Evolutionary conservation across 2,888 invertebrate genomes (phyloP), one percentile per base, ranked within the genome.

Genomic region (Apeira syringaria): DNA sequence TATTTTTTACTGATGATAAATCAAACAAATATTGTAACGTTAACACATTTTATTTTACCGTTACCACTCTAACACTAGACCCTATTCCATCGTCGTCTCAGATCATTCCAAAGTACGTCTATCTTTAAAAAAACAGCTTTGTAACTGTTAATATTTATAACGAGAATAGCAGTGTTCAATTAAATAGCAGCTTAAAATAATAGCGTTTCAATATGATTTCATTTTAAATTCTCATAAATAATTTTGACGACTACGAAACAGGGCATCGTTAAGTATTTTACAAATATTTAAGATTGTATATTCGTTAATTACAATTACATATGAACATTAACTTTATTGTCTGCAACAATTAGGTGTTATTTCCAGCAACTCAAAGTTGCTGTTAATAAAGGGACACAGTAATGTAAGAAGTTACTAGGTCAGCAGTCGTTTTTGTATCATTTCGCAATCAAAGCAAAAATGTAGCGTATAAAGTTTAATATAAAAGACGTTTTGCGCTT

Each of bases 241-340:
- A 32, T 25, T 25, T 33, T 30, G 60, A 64, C 67, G 61, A 66
- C 60, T 12, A 52, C 37, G 57, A 46, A 58, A 55, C 45, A 58
- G 62, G 61, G 61, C 36, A 31, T 50, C 52, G 53, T 47, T 26
- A 50, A 50, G 34, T n/a, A 33, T 50, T 8, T 9, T 53, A 52
- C 33, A 49, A 10, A 40, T 24, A 36, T 24, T 30, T 29, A 26
- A 53, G 15, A 39, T 22, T 54, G 43, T 47, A 55, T 36, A 55
- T 34, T 43, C 59, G 47, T 43, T 51, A 43, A 59, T 61, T 56
- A 63, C 54, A 60, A 57, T 48, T 56, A 59, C 56, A 59, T 57
- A 62, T 51, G 52, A 47, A 46, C 41, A 29, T 51, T 56, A 55
- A 57, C 47, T 68, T 69, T 73, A 71, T 71, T 71, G 71, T 71